Evolutionary conservation across 2,888 invertebrate species (phyloP).

Genomic region (Acleris emargana): DNA sequence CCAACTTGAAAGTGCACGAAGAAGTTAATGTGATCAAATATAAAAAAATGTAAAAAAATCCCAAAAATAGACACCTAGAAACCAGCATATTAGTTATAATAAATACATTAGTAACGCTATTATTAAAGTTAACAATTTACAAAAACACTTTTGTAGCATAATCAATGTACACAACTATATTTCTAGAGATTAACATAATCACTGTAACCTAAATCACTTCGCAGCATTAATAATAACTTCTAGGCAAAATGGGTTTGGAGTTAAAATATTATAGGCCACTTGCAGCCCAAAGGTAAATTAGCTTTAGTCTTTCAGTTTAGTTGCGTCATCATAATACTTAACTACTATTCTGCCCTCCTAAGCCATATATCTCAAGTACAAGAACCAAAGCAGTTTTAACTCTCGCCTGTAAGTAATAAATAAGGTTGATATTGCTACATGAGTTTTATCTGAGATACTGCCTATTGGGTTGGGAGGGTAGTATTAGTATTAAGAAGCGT

Average conservation of each 20-base stretch:
- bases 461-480: too few species aligned
- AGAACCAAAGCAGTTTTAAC: too few species aligned
- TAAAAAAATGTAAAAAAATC: slow-evolving; percentile 49
- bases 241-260: not conserved
- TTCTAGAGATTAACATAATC: slow-evolving; percentile 20
- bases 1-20: slow-evolving; percentile 56
- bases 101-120: slow-evolving; percentile 45
- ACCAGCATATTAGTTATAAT: slow-evolving; percentile 43
- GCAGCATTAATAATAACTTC: slow-evolving; percentile 18
- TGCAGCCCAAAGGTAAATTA: too few species aligned
- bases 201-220: slow-evolving; percentile 26
- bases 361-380: too few species aligned
- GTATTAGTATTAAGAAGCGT: too few species aligned
- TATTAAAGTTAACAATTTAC: slow-evolving; percentile 52
- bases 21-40: slow-evolving; percentile 57
- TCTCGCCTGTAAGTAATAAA: too few species aligned
- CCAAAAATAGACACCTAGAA: slow-evolving; percentile 60
- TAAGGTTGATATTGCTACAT: too few species aligned
- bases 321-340: too few species aligned
- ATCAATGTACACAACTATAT: slow-evolving; percentile 18
- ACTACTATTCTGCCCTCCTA: too few species aligned
- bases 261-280: too few species aligned
- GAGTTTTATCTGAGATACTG: too few species aligned
- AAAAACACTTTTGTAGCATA: slow-evolving; percentile 49
- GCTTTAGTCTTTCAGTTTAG: too few species aligned